phyloP scores from a whole-genome alignment of 2,888 invertebrate species.

The Labia minor region DNA sequence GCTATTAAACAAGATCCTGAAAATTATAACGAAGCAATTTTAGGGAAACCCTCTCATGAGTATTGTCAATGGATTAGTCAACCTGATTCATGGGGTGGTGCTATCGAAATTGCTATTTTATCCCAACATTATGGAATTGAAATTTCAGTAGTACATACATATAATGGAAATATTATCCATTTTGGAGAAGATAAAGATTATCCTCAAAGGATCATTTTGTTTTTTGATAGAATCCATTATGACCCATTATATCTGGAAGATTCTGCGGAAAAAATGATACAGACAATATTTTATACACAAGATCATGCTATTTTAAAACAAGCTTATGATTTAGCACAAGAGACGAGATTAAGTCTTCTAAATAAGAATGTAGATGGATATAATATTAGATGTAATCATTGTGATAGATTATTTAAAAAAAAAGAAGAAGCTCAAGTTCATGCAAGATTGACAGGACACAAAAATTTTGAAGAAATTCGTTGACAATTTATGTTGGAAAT shows the following conservation, averaged over 20 bases:
- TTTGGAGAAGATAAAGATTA: slow-evolving; percentile 89
- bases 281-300: too few relatives aligned
- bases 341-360: too few relatives aligned
- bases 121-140: slow-evolving; percentile 79
- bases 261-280: slow-evolving; percentile 59
- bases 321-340: too few relatives aligned
- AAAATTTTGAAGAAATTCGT: too few relatives aligned
- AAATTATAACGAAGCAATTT: slow-evolving; percentile 75
- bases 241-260: slow-evolving; percentile 85
- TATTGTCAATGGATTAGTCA: slow-evolving; percentile 87
- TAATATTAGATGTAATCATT: too few relatives aligned
- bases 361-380: too few relatives aligned
- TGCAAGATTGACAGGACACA: too few relatives aligned
- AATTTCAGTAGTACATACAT: slow-evolving; percentile 87
- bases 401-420: too few relatives aligned
- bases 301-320: too few relatives aligned
- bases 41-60: slow-evolving; percentile 75
- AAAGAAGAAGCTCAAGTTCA: too few relatives aligned
- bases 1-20: slow-evolving; percentile 65
- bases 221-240: slow-evolving; percentile 94
- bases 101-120: slow-evolving; percentile 81
- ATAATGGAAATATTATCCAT: slow-evolving; percentile 78
- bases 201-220: slow-evolving; percentile 67
- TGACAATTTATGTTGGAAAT: too few relatives aligned
- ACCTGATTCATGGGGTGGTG: slow-evolving; percentile 89